These are phyloP conservation scores for Cirrhinus mrigala DNA, from an alignment of 2,797 vertebrate genomes.

Conservation along the genomic window DNA sequence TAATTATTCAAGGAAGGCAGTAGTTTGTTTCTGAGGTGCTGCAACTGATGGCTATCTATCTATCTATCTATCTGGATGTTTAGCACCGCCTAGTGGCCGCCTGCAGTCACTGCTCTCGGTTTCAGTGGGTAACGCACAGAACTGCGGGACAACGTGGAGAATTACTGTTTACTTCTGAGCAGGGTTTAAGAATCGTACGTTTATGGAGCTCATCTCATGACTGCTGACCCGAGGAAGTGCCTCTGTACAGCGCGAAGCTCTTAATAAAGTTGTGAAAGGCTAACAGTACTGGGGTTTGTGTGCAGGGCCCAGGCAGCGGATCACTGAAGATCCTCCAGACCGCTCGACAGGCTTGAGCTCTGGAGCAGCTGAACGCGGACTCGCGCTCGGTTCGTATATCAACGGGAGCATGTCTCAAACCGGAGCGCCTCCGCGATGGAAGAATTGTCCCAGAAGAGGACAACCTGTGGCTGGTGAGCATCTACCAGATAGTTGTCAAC, in stretches of 20 bases:
- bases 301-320: conserved; percentile 36
- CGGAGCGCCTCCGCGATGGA: conserved; percentile 94
- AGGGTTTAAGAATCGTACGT: not conserved
- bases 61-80: not conserved
- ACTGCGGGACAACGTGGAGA: conserved; percentile 12
- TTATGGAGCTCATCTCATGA: conserved; percentile 13
- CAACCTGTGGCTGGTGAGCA: conserved; percentile 93
- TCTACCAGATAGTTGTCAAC: not conserved
- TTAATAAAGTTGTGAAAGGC: not conserved
- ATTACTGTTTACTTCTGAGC: not conserved
- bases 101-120: not conserved
- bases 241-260: not conserved
- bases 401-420: conserved; percentile 84
- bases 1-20: no score
- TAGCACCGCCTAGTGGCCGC: not conserved
- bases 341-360: not conserved
- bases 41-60: not conserved
- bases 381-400: not conserved
- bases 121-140: not conserved
- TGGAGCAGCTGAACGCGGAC: not conserved
- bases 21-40: no score
- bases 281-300: not conserved
- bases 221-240: not conserved
- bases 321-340: conserved; percentile 6
- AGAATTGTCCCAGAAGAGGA: conserved; percentile 93